Conservation (phyloP, 2,888 invertebrate genomes). For the Cetonia aurata region DNA sequence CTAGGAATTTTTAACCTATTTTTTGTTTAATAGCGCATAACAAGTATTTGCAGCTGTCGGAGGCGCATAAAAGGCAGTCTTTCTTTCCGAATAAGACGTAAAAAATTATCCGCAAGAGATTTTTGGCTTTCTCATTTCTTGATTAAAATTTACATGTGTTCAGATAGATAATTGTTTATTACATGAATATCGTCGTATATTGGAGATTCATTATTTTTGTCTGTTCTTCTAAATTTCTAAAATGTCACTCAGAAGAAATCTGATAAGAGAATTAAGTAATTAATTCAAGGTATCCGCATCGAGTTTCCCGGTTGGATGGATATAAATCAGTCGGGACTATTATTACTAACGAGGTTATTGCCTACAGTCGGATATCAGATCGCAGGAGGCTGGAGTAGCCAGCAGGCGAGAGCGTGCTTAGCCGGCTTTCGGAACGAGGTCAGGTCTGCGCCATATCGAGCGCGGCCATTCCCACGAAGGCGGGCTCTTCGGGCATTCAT, state of each 20-base stretch:
- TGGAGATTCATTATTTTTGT: not conserved
- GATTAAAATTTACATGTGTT: too few relatives aligned
- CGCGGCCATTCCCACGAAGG: constrained; percentile 54
- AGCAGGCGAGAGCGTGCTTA: constrained; percentile 41
- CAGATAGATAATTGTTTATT: too few relatives aligned
- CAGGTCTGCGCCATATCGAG: constrained; percentile 57
- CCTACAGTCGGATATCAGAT: constrained; percentile 47
- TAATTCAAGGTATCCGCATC: constrained; percentile 47
- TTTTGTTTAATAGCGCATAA: too few relatives aligned
- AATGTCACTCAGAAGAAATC: constrained; percentile 30
- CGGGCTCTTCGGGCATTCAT: constrained; percentile 52
- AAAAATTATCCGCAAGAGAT: too few relatives aligned
- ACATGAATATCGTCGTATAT: too few relatives aligned
- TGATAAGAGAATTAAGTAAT: constrained; percentile 47
- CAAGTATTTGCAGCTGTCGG: too few relatives aligned
- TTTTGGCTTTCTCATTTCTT: too few relatives aligned
- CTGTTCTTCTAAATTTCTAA: not conserved
- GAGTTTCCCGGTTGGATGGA: constrained; percentile 45
- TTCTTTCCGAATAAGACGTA: too few relatives aligned
- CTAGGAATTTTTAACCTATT: too few relatives aligned
- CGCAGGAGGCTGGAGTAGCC: constrained; percentile 48
- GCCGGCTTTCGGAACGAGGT: constrained; percentile 53
- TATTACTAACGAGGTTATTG: constrained; percentile 56
- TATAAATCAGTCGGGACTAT: constrained; percentile 54
- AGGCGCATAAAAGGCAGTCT: too few relatives aligned